Evolutionary conservation across 2,888 invertebrate genomes (phyloP).

Genomic region (Ditylenchus weischeri): DNA sequence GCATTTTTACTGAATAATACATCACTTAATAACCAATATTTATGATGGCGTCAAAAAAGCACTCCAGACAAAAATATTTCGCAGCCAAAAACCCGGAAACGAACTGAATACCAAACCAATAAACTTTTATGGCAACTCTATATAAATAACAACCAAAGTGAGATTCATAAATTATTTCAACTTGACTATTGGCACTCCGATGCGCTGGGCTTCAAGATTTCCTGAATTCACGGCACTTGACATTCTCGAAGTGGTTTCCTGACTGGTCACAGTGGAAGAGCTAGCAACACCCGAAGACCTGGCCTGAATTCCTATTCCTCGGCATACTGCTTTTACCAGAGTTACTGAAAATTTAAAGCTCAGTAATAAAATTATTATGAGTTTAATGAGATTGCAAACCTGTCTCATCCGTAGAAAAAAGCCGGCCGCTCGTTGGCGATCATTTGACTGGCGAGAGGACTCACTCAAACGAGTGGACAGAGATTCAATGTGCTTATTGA

Average conservation of each 20-base stretch:
- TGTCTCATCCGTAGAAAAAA: constrained; percentile 21
- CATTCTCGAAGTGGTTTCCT: neutral
- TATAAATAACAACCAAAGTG: neutral
- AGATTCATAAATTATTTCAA: constrained; percentile 6
- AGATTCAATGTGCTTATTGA: constrained; percentile 49
- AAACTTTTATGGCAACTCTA: no score
- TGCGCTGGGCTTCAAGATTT: neutral
- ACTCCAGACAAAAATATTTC: no score
- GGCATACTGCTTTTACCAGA: constrained; percentile 23
- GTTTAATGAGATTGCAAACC: neutral
- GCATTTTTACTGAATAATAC: neutral
- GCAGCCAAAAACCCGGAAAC: no score
- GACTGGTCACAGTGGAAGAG: neutral
- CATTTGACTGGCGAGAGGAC: neutral
- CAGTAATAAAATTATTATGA: neutral
- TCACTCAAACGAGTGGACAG: constrained; percentile 31
- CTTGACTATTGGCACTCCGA: neutral
- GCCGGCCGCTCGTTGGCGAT: constrained; percentile 3
- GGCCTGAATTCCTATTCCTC: constrained; percentile 20
- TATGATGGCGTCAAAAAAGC: no score
- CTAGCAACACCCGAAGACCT: constrained; percentile 3
- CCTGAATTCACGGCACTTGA: neutral
- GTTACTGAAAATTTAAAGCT: neutral
- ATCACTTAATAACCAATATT: no score
- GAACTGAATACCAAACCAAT: no score